Base-by-base conservation (phyloP, 2,113 vertebrate genomes). In the Ceyx cyanopectus region DNA sequence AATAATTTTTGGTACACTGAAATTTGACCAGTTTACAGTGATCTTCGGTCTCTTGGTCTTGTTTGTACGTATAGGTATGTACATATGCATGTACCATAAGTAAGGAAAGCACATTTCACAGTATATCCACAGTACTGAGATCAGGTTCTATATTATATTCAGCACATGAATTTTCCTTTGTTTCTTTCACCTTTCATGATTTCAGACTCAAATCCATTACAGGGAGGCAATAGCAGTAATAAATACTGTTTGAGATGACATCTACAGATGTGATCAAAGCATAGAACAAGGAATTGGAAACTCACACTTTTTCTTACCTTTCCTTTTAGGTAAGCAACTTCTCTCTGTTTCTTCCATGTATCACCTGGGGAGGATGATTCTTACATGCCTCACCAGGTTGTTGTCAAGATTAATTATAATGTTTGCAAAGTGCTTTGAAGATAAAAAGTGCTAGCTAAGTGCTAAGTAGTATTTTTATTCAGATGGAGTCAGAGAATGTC, bases 321-420 rank as follows among this genome's bases (percentile, higher is more conserved):
- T 85, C 19, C 37, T 86, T 85, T 66, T 54, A 69, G 34, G n/a
- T 73, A 66, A 73, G 60, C 14, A 72, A 58, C 29, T 90, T 90
- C 22, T 73, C 22, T 72, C 26, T 81, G 21, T 86, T 94, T 95
- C 86, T 72, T 26, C 22, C 2, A 3, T 86, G 48, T 92, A 79
- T 61, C 46, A 85, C 50, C 72, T 82, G 70, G 77, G 74, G 83
- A 93, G n/a, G 34, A 65, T 69, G 74, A 82, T 51, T 90, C 70
- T 85, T 95, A 77, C 29, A 88, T 90, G 74, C 26, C 37, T 73
- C 51, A 79, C 74, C 81, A 91, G 54, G 30, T 89, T 89, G 92
- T 93, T 93, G 95, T 92, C 95, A 95, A 79, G 56, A 91, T 90
- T 96, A 94, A 94, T 95, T 90, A 95, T 72, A 93, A 92, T 79